These are phyloP conservation scores for Bombus picipes DNA, from an alignment of 1,140 invertebrate species.

Conservation along the genomic window DNA sequence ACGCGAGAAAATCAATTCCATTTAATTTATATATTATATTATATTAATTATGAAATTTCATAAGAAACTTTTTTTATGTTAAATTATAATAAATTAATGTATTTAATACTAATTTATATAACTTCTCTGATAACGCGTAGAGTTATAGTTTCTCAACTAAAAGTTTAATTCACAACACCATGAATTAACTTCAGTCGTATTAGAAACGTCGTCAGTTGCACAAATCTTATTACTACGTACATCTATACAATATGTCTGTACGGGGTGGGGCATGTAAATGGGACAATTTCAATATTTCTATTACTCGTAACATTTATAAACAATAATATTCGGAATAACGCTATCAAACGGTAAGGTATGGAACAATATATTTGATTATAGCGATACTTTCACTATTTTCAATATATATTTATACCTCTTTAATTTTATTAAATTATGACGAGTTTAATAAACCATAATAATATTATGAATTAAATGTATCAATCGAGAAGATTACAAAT, in stretches of 20 bases:
- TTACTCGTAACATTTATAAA: background rate
- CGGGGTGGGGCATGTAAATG: slow-evolving; percentile 2
- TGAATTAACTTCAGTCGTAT: background rate
- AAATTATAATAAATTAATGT: background rate
- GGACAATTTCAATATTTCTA: background rate
- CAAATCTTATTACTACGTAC: background rate
- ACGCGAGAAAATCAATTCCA: background rate
- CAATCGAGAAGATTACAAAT: too few species aligned
- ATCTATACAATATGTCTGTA: background rate
- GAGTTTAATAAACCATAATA: too few species aligned
- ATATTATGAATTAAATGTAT: too few species aligned
- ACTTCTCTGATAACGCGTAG: too few species aligned
- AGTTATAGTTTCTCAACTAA: background rate
- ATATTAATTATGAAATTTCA: too few species aligned
- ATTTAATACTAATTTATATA: background rate
- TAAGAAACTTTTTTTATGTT: background rate
- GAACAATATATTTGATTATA: too few species aligned
- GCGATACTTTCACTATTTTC: too few species aligned
- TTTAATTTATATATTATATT: background rate
- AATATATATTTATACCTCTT: too few species aligned
- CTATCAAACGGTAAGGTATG: too few species aligned
- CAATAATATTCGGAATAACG: too few species aligned
- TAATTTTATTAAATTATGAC: too few species aligned
- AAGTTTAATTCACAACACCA: background rate
- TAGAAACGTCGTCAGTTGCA: background rate